Conservation (phyloP, 2,888 invertebrate species). For the Myopa testacea region DNA sequence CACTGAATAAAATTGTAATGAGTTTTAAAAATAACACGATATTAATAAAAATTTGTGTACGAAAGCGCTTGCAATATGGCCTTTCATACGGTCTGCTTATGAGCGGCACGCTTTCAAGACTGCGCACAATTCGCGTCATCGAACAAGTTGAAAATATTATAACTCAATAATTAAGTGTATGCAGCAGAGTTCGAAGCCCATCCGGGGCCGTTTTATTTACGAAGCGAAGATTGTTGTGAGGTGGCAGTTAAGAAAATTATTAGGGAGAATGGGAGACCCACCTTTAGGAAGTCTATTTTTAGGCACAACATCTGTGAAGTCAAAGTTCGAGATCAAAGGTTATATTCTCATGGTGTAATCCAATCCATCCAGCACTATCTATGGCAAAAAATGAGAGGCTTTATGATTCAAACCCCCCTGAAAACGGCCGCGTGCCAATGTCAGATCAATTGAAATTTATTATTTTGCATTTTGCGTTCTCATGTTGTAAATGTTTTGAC, state of each 20-base stretch:
- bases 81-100: conserved; percentile 24
- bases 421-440: not conserved
- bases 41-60: conserved; percentile 7
- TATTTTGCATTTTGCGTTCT: not conserved
- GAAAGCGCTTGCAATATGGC: not conserved
- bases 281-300: too few species aligned
- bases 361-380: too few species aligned
- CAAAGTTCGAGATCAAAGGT: too few species aligned
- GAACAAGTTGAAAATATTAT: conserved; percentile 21
- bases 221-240: not conserved
- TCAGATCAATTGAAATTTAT: not conserved
- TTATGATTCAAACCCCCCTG: not conserved
- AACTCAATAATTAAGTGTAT: not conserved
- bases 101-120: conserved; percentile 39
- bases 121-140: conserved; percentile 29
- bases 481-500: conserved; percentile 3
- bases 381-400: not conserved
- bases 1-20: conserved; percentile 4
- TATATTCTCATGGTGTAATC: too few species aligned
- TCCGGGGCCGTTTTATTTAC: not conserved
- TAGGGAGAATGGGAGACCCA: not conserved
- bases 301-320: too few species aligned
- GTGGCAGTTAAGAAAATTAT: not conserved
- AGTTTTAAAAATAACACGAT: conserved; percentile 3
- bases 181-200: not conserved